phyloP scores from a whole-genome alignment of 2,888 invertebrate genomes.

The Harmothoe impar region DNA sequence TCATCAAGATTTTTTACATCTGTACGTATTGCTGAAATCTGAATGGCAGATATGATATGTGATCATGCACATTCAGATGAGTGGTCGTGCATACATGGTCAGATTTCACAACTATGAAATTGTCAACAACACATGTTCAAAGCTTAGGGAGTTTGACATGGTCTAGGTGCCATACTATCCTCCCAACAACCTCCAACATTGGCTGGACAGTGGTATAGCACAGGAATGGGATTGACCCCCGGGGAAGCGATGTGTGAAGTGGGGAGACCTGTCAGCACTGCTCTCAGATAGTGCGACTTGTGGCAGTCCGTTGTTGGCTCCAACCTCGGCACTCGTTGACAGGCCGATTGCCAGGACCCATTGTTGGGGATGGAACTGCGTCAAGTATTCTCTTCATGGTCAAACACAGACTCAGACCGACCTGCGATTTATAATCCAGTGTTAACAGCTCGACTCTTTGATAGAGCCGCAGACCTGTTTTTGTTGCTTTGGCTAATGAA shows the following conservation, averaged over 20 bases:
- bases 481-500: not conserved
- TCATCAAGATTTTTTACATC: too few species aligned
- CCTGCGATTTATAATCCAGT: constrained; percentile 22
- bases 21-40: too few species aligned
- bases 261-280: constrained; percentile 14
- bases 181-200: too few species aligned
- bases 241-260: constrained; percentile 38
- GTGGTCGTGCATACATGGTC: too few species aligned
- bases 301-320: constrained; percentile 16
- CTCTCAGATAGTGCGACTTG: constrained; percentile 14
- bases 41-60: too few species aligned
- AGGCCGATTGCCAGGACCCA: constrained; percentile 45
- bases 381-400: constrained; percentile 7
- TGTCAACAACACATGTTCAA: too few species aligned
- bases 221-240: constrained; percentile 52
- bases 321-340: constrained; percentile 22
- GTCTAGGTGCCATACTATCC: too few species aligned
- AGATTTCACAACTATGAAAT: too few species aligned
- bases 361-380: constrained; percentile 33
- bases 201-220: not conserved
- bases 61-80: too few species aligned
- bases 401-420: constrained; percentile 16
- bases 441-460: constrained; percentile 37
- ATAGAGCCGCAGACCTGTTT: not conserved
- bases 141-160: too few species aligned